phyloP scores from a whole-genome alignment of 2,888 invertebrate genomes.

The Drosophila mulleri region DNA sequence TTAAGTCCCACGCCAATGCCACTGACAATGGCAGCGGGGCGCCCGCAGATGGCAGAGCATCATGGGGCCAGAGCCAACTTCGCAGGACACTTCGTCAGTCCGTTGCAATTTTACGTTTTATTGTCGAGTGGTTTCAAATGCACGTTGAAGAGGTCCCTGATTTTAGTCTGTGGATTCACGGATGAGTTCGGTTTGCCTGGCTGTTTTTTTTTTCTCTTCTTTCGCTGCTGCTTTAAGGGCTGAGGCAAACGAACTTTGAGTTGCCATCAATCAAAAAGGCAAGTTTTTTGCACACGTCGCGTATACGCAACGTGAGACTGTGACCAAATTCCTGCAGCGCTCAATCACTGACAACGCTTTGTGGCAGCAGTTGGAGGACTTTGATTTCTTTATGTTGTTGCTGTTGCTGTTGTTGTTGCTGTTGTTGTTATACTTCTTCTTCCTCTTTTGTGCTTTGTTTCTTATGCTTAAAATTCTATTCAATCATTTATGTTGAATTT shows the following conservation, averaged over 20 bases:
- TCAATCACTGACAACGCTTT: conserved; percentile 74
- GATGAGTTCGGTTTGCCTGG: neutral
- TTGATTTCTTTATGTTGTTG: neutral
- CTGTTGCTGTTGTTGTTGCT: neutral
- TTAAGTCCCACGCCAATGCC: conserved; percentile 66
- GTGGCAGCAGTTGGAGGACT: neutral
- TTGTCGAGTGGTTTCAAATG: conserved; percentile 77
- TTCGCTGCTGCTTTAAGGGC: conserved; percentile 23
- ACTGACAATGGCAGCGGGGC: conserved; percentile 58
- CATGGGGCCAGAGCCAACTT: conserved; percentile 11
- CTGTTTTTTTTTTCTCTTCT: neutral
- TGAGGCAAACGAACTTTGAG: conserved; percentile 56
- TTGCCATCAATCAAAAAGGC: conserved; percentile 60
- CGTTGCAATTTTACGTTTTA: conserved; percentile 66
- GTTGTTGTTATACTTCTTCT: neutral
- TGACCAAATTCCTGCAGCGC: conserved; percentile 36
- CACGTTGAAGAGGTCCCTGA: conserved; percentile 45
- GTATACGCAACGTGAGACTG: conserved; percentile 50
- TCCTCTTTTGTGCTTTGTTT: conserved; percentile 33
- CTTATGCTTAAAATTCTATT: conserved; percentile 74
- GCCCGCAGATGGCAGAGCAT: neutral
- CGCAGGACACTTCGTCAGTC: conserved; percentile 46
- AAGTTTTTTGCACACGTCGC: conserved; percentile 53
- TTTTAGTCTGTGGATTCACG: conserved; percentile 15
- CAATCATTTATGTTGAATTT: conserved; percentile 81